A percentile compares a stretch with the other conserved stretches of the same genome.
These are phyloP conservation scores for Sturnus vulgaris DNA, from an alignment of 2,113 vertebrate species.

Conservation along the genomic window DNA sequence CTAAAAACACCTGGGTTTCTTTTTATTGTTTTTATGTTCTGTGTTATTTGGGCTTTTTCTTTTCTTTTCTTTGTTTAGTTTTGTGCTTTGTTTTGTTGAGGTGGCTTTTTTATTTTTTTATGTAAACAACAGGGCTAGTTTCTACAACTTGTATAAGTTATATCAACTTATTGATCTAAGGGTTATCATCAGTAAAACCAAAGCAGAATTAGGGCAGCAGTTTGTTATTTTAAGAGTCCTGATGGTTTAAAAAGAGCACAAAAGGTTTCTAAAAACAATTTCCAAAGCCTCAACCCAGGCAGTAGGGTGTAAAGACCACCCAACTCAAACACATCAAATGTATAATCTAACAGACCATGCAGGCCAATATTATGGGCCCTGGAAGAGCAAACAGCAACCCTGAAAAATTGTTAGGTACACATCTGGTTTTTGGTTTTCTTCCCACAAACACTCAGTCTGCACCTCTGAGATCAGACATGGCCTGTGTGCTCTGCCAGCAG, in stretches of 20 bases:
- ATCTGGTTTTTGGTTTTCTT: neutral
- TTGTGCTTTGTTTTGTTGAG: neutral
- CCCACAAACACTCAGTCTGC: neutral
- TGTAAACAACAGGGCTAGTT: neutral
- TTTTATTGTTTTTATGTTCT: neutral
- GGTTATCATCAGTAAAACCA: neutral
- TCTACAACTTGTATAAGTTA: neutral
- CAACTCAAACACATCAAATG: neutral
- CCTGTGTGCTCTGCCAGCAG: neutral
- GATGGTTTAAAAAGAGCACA: neutral
- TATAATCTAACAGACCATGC: neutral
- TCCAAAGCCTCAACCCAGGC: neutral
- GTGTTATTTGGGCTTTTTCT: neutral
- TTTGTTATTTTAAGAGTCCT: neutral
- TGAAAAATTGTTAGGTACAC: neutral
- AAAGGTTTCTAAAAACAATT: neutral
- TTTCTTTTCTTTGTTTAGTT: neutral
- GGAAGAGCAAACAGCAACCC: neutral
- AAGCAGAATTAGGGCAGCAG: neutral
- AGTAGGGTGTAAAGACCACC: neutral
- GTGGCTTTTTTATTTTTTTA: neutral
- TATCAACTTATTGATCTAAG: neutral
- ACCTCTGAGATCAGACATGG: neutral
- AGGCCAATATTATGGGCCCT: neutral
- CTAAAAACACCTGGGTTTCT: neutral